Percentiles rank a stretch among this genome's conserved stretches.
phyloP scores from a whole-genome alignment of 2,113 vertebrate species.

The Eudyptes chrysolophus region DNA sequence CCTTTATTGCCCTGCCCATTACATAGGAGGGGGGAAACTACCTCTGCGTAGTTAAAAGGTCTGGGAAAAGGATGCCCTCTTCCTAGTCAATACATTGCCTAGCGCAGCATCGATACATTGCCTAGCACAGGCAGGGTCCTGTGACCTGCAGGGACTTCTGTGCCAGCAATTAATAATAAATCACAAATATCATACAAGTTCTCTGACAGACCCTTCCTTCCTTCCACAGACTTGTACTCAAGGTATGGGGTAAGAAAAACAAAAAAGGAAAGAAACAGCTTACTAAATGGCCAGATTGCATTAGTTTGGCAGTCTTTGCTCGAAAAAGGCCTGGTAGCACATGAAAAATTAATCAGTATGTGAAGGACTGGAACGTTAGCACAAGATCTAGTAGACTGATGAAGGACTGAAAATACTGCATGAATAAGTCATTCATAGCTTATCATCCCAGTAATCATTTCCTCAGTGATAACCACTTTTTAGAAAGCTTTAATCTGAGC shows the following conservation, averaged over 20 bases:
- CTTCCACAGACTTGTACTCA: slow-evolving; percentile 33
- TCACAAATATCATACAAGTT: slow-evolving; percentile 34
- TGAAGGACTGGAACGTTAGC: background rate
- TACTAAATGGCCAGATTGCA: background rate
- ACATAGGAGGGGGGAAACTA: background rate
- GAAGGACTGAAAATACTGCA: slow-evolving; percentile 11
- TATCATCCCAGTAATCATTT: slow-evolving; percentile 42
- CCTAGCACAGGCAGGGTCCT: background rate
- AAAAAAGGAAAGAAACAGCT: slow-evolving; percentile 44
- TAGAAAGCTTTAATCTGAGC: slow-evolving; percentile 33
- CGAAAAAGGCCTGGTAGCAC: slow-evolving; percentile 19
- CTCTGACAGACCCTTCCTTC: slow-evolving; percentile 63
- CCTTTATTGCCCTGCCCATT: background rate
- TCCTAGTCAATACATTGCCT: background rate
- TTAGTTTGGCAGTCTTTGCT: slow-evolving; percentile 23
- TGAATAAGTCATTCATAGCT: slow-evolving; percentile 55
- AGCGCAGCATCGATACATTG: background rate
- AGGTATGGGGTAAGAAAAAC: slow-evolving; percentile 57
- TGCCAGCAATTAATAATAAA: slow-evolving; percentile 59
- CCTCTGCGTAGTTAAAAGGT: background rate
- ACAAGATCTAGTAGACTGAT: background rate
- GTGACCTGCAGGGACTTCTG: background rate
- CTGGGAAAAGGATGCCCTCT: background rate
- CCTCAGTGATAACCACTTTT: slow-evolving; percentile 3
- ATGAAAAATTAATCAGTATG: slow-evolving; percentile 3